Evolutionary conservation across 2,797 vertebrate species (phyloP), one percentile per base, ranked within the genome.

Genomic region (Lithobates sylvaticus): DNA sequence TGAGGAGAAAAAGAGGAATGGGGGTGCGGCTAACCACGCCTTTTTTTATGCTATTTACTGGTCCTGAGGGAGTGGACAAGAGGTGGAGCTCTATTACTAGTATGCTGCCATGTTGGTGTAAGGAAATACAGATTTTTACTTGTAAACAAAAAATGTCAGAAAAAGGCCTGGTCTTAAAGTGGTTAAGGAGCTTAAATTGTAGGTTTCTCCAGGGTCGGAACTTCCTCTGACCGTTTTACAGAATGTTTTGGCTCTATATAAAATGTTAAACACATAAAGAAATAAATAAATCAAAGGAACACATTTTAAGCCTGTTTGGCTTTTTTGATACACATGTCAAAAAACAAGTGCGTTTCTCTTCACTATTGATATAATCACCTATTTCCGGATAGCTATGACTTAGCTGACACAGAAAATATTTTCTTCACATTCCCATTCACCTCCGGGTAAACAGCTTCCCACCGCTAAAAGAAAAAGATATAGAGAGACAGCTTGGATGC

Each of bases 401-500:
- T 61, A 71, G 58, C 64, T 76, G 73, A 86, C 54, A 68, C 44
- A 64, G 78, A 86, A 87, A 79, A 87, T 87, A 81, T 76, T 71
- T 76, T 81, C 72, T 71, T 68, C 78, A 69, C 67, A 82, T 76
- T 61, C 71, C 78, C 23, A 64, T 58, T 75, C 54, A 61, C 73
- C 85, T 86, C 26, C 42, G 81, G 86, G 70, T 72, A 78, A 47
- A 78, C 68, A 39, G 21, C 65, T 69, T 86, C 65, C 75, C 67
- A 73, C 44, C 32, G 65, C 73, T 82, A 54, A 78, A 67, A 72
- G 79, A 76, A 78, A 83, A 42, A 44, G 81, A 78, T 75, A 71
- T 83, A 73, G 39, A 84, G 27, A 84, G 50, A 87, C 86, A 87
- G 86, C 81, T 87, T 87, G 81, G 76, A 87, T 83, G 86, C 86